Conservation (phyloP, 1,140 invertebrate species). For the Steinernema khuongi region DNA sequence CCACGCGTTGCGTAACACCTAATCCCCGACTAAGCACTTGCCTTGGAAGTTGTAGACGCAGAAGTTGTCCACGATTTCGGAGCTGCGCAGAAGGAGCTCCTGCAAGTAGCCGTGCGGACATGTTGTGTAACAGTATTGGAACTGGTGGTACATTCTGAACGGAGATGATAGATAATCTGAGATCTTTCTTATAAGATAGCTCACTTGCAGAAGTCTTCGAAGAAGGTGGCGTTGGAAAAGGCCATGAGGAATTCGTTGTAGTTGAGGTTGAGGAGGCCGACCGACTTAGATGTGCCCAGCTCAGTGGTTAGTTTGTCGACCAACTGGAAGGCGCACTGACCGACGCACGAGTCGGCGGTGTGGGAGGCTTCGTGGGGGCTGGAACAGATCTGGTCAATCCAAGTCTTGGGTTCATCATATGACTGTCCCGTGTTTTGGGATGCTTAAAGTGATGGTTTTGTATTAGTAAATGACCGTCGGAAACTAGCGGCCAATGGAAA, state of each 20-base stretch:
- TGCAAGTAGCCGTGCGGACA: constrained; percentile 56
- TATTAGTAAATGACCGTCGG: too few relatives aligned
- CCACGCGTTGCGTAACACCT: neutral
- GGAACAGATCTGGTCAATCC: too few relatives aligned
- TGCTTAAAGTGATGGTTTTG: too few relatives aligned
- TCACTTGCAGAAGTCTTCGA: constrained; percentile 54
- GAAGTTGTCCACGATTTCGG: constrained; percentile 56
- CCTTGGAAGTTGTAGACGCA: constrained; percentile 57
- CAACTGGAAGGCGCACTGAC: constrained; percentile 56
- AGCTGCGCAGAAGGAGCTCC: constrained; percentile 45
- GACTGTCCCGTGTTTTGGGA: too few relatives aligned
- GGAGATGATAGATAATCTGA: neutral
- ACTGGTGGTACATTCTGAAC: constrained; percentile 52
- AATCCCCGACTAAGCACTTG: constrained; percentile 28
- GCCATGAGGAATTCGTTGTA: constrained; percentile 56
- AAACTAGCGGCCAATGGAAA: too few relatives aligned
- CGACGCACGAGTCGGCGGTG: constrained; percentile 53
- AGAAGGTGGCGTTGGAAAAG: constrained; percentile 56
- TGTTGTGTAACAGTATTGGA: constrained; percentile 52
- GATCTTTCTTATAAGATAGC: constrained; percentile 30
- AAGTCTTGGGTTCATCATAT: too few relatives aligned
- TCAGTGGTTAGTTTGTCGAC: constrained; percentile 48
- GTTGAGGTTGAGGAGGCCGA: constrained; percentile 54
- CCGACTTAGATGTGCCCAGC: constrained; percentile 41
- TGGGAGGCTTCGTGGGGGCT: constrained; percentile 38